Percentiles rank a stretch among this genome's conserved stretches.
Conservation (phyloP, 2,797 vertebrate genomes). For the Ctenopoma kingsleyae region DNA sequence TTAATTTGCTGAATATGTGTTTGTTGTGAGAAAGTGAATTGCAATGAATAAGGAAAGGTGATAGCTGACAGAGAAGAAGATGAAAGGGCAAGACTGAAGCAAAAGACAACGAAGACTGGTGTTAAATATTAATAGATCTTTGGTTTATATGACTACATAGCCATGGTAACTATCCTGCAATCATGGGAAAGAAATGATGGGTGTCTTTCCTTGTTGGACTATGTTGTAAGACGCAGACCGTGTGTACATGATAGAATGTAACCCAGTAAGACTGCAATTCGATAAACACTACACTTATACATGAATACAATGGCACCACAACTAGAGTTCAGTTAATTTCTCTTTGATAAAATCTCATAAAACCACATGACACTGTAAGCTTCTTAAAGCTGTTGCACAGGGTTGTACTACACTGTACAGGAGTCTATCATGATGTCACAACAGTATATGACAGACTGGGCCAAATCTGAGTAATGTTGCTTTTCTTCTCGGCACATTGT, state of each 20-base stretch:
- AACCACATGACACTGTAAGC: background rate
- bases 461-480: slow-evolving; percentile 8
- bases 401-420: slow-evolving; percentile 20
- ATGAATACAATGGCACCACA: background rate
- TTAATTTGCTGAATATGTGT: background rate
- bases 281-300: slow-evolving; percentile 8
- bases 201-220: slow-evolving; percentile 39
- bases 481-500: background rate
- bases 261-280: slow-evolving; percentile 2
- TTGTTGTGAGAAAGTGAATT: slow-evolving; percentile 2
- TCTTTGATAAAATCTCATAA: background rate
- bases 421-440: background rate
- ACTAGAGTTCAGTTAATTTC: background rate
- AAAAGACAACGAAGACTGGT: slow-evolving; percentile 47
- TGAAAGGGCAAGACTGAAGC: slow-evolving; percentile 35
- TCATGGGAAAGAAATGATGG: slow-evolving; percentile 39
- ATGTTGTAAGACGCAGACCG: slow-evolving; percentile 6
- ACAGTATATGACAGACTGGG: background rate
- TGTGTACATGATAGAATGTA: slow-evolving; percentile 1
- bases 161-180: slow-evolving; percentile 44
- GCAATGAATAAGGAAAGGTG: slow-evolving; percentile 8
- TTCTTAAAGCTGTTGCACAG: background rate
- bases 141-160: slow-evolving; percentile 53
- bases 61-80: slow-evolving; percentile 21
- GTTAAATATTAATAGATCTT: slow-evolving; percentile 70